Evolutionary conservation across 1,140 invertebrate species (phyloP).

Genomic region (Cherax destructor): DNA sequence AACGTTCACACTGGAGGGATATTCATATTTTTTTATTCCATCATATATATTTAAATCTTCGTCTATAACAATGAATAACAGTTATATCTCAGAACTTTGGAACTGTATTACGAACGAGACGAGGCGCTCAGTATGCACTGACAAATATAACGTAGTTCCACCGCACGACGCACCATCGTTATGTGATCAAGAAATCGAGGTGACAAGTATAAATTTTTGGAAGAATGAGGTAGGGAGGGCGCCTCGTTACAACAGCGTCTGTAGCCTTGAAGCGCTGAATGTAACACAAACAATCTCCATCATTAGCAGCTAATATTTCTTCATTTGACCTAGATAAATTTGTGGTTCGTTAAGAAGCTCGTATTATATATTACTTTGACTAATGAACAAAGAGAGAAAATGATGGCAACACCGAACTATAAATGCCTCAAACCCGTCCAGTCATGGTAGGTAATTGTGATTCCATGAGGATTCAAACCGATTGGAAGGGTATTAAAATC

Average conservation of each 20-base stretch:
- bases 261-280: neutral
- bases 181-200: slow-evolving; percentile 26
- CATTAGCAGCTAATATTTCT: slow-evolving; percentile 24
- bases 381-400: slow-evolving; percentile 1
- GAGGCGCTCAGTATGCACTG: neutral
- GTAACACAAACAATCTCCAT: slow-evolving; percentile 26
- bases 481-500: slow-evolving; percentile 69
- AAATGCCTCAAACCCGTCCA: slow-evolving; percentile 58
- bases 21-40: too few relatives aligned
- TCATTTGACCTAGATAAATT: slow-evolving; percentile 33
- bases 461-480: slow-evolving; percentile 68
- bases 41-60: too few relatives aligned
- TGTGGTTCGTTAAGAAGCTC: slow-evolving; percentile 9
- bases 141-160: neutral
- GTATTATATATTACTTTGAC: slow-evolving; percentile 11
- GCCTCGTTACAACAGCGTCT: neutral
- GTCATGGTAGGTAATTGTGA: slow-evolving; percentile 68
- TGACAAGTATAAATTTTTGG: slow-evolving; percentile 50
- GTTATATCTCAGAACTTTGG: too few relatives aligned
- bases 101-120: neutral
- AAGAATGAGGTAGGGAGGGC: neutral
- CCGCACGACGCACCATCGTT: neutral
- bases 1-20: too few relatives aligned
- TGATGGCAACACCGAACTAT: slow-evolving; percentile 35
- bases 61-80: too few relatives aligned